Base-by-base conservation (phyloP, 2,888 invertebrate genomes). In the Leptinotarsa juncta region DNA sequence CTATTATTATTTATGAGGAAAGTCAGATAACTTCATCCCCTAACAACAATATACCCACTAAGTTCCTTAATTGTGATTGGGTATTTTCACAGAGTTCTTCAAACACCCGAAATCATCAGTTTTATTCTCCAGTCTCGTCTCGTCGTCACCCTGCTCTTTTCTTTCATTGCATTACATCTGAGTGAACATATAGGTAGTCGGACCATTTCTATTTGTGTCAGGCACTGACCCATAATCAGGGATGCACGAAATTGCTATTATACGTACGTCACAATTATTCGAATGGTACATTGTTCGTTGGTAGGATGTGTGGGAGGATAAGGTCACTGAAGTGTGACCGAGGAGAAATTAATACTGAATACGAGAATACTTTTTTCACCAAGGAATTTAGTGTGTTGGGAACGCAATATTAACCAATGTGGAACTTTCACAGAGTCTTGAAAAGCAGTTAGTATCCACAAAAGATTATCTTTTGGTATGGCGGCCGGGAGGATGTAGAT, bases 171-270 rank as follows among this genome's bases (percentile, higher is more conserved):
- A 51, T 51, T 23, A 20, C 32, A 12, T 18, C 57, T 57, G n/a
- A 18, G n/a, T 57, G 51, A 18, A 15, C 53, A 72, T n/a, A 32
- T 16, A 32, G 49, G 48, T 69, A 32, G 68, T 55, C 69, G 51
- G 26, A 65, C 50, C 67, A 53, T 65, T 68, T 62, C 26, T 32
- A 50, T 72, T 73, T 65, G 62, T 51, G 68, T 73, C 72, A 68
- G 55, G 18, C 68, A 68, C 53, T 73, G 72, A 73, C 72, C 72
- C 65, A 68, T 68, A 73, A 73, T 69, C 68, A 50, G 65, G n/a
- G 60, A 68, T 51, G 69, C 68, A 68, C 65, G 65, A 51, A 73
- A 69, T 73, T 49, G 42, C 62, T 53, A 67, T 65, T 16, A 51
- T 51, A 16, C 51, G 15, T 51, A 16, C 51, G 51, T n/a, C 51